Evolutionary conservation across 2,797 vertebrate species (phyloP).

Genomic region (Melopsittacus undulatus): DNA sequence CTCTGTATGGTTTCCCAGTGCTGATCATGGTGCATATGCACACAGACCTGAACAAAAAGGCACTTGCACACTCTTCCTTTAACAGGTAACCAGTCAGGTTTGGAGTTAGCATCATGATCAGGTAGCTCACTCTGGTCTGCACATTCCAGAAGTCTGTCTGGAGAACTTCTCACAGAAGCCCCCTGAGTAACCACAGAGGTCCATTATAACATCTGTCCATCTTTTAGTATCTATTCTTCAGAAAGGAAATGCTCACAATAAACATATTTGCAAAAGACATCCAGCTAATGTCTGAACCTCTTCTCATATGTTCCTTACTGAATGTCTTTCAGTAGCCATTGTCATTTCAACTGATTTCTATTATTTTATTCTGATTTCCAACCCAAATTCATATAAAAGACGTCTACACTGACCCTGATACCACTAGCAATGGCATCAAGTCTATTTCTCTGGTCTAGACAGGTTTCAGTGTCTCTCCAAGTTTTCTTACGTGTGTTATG

Average conservation of each 20-base stretch:
- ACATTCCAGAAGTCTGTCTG: not conserved
- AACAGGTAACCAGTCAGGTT: not conserved
- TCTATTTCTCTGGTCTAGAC: not conserved
- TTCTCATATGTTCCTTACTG: not conserved
- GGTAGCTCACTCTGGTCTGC: not conserved
- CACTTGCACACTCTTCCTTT: accelerated
- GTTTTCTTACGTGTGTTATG: accelerated
- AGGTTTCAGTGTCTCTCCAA: not conserved
- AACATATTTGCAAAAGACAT: not conserved
- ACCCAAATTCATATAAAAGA: not conserved
- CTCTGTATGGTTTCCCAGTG: not conserved
- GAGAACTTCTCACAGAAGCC: not conserved
- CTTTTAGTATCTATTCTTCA: not conserved
- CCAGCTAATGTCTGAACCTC: not conserved
- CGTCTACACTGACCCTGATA: not conserved
- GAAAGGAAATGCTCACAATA: not conserved
- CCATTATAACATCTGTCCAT: not conserved
- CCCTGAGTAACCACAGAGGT: not conserved
- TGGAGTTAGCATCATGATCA: not conserved
- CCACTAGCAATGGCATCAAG: not conserved
- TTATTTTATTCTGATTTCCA: not conserved
- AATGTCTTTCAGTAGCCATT: not conserved
- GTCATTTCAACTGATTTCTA: not conserved
- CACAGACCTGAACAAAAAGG: not conserved
- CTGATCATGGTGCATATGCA: not conserved